Evolutionary conservation across 2,113 vertebrate genomes (phyloP), one percentile per base, ranked within the genome.

Genomic region (Rissa tridactyla): DNA sequence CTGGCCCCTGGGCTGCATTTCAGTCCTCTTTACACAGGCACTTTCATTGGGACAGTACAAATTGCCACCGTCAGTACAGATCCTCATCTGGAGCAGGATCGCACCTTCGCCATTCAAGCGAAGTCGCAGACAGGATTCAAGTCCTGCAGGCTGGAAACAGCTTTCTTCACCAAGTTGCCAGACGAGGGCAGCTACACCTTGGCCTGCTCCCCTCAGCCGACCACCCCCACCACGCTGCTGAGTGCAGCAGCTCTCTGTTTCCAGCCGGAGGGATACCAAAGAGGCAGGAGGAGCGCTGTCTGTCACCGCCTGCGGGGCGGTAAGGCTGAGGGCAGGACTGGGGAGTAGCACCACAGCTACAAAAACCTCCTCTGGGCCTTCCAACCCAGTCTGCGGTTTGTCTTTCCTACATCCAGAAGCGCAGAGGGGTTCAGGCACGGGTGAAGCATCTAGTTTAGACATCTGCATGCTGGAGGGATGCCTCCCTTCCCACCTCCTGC

Each of bases 91-190:
- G 32, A 60, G 49, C 25, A 64, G 61, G 30, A 83, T 40, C 47
- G 19, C 34, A 14, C 15, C 36, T 68, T 58, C 2, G 0, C 8
- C 36, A 0, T 42, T 78, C 52, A 75, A 77, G 38, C 0, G 1
- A 66, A 62, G 36, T 14, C 13, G 7, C 26, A 52, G 30, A 18
- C 4, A 40, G 14, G 27, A 32, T 34, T 75, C 26, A n/a, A 54
- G 38, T 42, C 30, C 18, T 15, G 58, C 12, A 76, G 69, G 36
- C 57, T 75, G 44, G 38, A 83, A 79, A 54, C 22, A 42, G 32
- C 51, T 15, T 62, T 62, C 38, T 40, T 49, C 64, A 54, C 4
- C n/a, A 58, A 68, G 38, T 0, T 78, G 16, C 7, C 49, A 62
- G 49, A 40, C 0, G 2, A 75, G 22, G 16, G 52, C 52, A 66